A percentile compares a stretch with the other conserved stretches of the same genome.
Conservation (phyloP, 2,888 invertebrate species). For the Emmelina monodactyla region DNA sequence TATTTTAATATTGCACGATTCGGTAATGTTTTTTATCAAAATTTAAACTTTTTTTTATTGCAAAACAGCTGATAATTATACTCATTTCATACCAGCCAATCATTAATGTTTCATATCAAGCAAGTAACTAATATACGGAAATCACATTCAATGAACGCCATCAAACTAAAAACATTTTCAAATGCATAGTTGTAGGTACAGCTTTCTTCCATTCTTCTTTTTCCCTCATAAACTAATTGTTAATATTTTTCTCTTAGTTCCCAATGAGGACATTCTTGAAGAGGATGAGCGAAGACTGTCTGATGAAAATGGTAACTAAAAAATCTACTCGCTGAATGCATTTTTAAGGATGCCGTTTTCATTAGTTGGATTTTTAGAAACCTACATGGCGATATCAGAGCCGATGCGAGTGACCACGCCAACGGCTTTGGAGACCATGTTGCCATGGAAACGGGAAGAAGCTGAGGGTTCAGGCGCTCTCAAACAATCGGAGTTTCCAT, state of each 20-base stretch:
- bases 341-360: neutral
- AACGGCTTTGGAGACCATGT: constrained; percentile 87
- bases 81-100: too few relatives aligned
- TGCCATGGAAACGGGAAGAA: constrained; percentile 93
- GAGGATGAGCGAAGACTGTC: constrained; percentile 57
- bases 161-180: too few relatives aligned
- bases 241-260: constrained; percentile 28
- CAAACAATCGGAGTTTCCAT: constrained; percentile 89
- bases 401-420: constrained; percentile 82
- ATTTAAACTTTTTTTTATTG: too few relatives aligned
- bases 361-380: constrained; percentile 26
- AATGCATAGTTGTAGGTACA: too few relatives aligned
- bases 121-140: too few relatives aligned
- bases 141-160: too few relatives aligned
- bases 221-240: neutral
- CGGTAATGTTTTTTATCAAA: too few relatives aligned
- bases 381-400: constrained; percentile 65
- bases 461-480: constrained; percentile 73
- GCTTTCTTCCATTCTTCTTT: neutral
- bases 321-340: neutral
- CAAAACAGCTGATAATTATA: too few relatives aligned
- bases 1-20: too few relatives aligned
- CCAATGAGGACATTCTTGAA: constrained; percentile 60
- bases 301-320: constrained; percentile 45
- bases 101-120: too few relatives aligned